These are phyloP conservation scores for Petrocephalus microphthalmus DNA, from an alignment of 2,113 vertebrate species.

Conservation along the genomic window DNA sequence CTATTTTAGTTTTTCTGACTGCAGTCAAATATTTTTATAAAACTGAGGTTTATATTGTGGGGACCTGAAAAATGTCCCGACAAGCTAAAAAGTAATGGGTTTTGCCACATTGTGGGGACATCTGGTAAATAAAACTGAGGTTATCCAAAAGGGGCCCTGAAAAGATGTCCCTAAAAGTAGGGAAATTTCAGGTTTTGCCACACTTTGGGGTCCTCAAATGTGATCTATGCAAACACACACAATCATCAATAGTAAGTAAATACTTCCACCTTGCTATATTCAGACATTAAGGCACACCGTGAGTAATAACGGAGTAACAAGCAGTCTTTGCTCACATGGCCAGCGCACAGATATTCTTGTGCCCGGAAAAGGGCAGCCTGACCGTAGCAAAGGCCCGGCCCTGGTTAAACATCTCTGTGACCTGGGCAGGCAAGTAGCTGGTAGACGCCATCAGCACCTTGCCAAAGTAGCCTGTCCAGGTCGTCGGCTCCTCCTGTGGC, in stretches of 20 bases:
- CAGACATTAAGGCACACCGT: neutral
- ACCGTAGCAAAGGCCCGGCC: constrained; percentile 94
- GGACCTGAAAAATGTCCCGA: neutral
- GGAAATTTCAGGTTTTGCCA: too few relatives aligned
- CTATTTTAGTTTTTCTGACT: too few relatives aligned
- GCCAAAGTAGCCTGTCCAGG: constrained; percentile 94
- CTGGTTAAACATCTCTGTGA: constrained; percentile 98
- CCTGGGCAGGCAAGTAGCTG: constrained; percentile 91
- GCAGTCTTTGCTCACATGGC: constrained; percentile 75
- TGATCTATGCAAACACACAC: too few relatives aligned
- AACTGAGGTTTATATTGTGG: neutral
- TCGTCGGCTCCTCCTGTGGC: constrained; percentile 95
- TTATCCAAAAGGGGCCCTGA: too few relatives aligned
- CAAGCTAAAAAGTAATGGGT: neutral
- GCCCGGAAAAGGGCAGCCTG: constrained; percentile 91
- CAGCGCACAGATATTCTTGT: constrained; percentile 94
- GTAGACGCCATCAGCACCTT: constrained; percentile 95
- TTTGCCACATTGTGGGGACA: too few relatives aligned
- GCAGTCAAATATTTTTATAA: too few relatives aligned
- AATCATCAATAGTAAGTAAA: neutral
- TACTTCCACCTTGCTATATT: neutral
- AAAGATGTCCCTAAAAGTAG: too few relatives aligned
- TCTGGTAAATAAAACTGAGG: too few relatives aligned
- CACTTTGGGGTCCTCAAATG: too few relatives aligned
- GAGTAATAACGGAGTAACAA: neutral